Evolutionary conservation across 2,888 invertebrate species (phyloP).

Genomic region (Drosophila eohydei): DNA sequence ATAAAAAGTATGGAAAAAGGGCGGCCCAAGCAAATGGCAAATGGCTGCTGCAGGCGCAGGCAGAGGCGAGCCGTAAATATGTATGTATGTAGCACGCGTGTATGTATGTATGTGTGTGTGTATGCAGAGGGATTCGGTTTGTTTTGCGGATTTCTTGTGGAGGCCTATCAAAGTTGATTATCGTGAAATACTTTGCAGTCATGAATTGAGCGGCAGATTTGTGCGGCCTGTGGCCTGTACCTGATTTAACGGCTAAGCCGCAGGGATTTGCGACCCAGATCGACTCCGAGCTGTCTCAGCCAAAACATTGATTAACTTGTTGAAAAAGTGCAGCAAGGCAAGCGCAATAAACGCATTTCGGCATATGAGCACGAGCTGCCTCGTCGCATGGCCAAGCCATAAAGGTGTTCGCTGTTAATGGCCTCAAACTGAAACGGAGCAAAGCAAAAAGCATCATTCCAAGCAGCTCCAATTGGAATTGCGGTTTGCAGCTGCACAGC

Average conservation of each 20-base stretch:
- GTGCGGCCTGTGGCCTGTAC: constrained; percentile 58
- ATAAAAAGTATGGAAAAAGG: constrained; percentile 66
- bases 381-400: constrained; percentile 14
- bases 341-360: constrained; percentile 50
- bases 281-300: constrained; percentile 26
- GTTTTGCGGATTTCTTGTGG: constrained; percentile 48
- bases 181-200: constrained; percentile 68
- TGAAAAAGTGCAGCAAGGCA: constrained; percentile 56
- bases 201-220: constrained; percentile 64
- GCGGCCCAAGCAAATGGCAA: constrained; percentile 29
- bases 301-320: constrained; percentile 67
- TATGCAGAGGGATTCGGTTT: constrained; percentile 12
- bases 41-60: not conserved
- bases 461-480: constrained; percentile 53
- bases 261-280: constrained; percentile 65
- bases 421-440: constrained; percentile 8
- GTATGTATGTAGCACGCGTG: not conserved
- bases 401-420: constrained; percentile 59
- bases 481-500: constrained; percentile 54
- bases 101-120: not conserved
- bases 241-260: constrained; percentile 68
- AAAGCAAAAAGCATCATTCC: constrained; percentile 17
- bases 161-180: constrained; percentile 76
- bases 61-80: constrained; percentile 1
- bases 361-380: constrained; percentile 8